phyloP scores from a whole-genome alignment of 2,113 vertebrate species.

The Leucoraja erinaceus region DNA sequence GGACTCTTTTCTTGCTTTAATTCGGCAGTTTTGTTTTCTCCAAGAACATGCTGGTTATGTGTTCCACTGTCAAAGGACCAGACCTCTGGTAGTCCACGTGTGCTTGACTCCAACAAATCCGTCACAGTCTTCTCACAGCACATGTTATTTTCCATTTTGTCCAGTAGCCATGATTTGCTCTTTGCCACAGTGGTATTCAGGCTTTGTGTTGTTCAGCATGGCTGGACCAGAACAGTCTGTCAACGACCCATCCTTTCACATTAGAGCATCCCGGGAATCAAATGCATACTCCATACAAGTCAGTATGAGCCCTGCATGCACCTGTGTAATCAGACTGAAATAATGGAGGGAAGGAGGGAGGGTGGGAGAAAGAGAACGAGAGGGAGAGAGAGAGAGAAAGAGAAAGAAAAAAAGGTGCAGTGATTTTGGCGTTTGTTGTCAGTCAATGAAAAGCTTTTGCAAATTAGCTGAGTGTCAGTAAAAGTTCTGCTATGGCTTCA shows the following conservation, averaged over 20 bases:
- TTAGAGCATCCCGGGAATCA: slow-evolving; percentile 2
- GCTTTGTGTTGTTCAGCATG: neutral
- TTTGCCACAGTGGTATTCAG: slow-evolving; percentile 6
- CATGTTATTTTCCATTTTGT: neutral
- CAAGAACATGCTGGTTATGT: neutral
- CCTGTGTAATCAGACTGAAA: slow-evolving; percentile 4
- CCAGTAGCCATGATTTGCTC: neutral
- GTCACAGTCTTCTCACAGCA: neutral
- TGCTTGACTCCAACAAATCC: slow-evolving; percentile 9
- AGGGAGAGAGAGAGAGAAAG: neutral
- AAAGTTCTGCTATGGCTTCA: slow-evolving; percentile 95
- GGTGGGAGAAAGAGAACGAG: too few species aligned
- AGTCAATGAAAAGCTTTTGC: slow-evolving; percentile 67
- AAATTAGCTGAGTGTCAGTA: slow-evolving; percentile 74
- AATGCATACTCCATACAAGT: slow-evolving; percentile 25
- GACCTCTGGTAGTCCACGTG: neutral
- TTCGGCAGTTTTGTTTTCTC: neutral
- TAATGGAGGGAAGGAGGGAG: neutral
- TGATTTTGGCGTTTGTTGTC: slow-evolving; percentile 65
- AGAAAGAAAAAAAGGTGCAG: slow-evolving; percentile 40
- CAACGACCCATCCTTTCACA: neutral
- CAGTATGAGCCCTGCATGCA: slow-evolving; percentile 1
- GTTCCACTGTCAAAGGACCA: neutral
- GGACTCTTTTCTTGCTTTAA: slow-evolving; percentile 14
- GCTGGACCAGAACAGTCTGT: neutral